Evolutionary conservation across 2,888 invertebrate genomes (phyloP), one percentile per base, ranked within the genome.

Genomic region (Enchytraeus crypticus): DNA sequence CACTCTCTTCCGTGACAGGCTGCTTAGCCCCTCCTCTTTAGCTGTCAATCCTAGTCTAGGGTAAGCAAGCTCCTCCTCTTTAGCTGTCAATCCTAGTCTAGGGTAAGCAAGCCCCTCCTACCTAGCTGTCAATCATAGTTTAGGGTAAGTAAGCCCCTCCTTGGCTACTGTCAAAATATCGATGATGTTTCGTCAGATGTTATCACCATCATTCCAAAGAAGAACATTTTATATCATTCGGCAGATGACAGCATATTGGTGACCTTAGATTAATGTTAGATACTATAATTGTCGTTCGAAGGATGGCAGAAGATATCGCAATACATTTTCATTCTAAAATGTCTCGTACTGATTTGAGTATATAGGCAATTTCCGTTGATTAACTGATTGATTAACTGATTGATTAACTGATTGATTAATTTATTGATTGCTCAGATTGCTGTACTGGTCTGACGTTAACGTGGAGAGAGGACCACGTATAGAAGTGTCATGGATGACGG

Each of bases 401-500:
- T n/a, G n/a, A n/a, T n/a, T n/a, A n/a, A n/a, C n/a, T n/a, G n/a
- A n/a, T n/a, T n/a, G n/a, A n/a, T n/a, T n/a, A n/a, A n/a, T n/a
- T n/a, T n/a, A n/a, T n/a, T n/a, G n/a, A n/a, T n/a, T 55, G 55
- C 60, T n/a, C 64, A 93, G 95, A 1, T 70, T 79, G 61, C 86
- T 96, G 84, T 91, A 89, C 80, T 98, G 96, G 93, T 85, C 92
- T 0, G 95, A 97, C 77, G 88, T 89, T 0, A 92, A 95, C 4
- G 86, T 87, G 0, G 86, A 86, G 2, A 11, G 49, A 23, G 90
- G 92, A 0, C 96, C 93, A 79, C 71, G 72, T 60, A 92, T 98
- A 64, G 96, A 96, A 77, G 85, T 87, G 3, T 85, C 92, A 1
- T 96, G 95, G 92, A 91, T 97, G 92, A 96, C 95, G 74, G 97